Evolutionary conservation across 2,888 invertebrate species (phyloP).

Genomic region (Byasa hedistus): DNA sequence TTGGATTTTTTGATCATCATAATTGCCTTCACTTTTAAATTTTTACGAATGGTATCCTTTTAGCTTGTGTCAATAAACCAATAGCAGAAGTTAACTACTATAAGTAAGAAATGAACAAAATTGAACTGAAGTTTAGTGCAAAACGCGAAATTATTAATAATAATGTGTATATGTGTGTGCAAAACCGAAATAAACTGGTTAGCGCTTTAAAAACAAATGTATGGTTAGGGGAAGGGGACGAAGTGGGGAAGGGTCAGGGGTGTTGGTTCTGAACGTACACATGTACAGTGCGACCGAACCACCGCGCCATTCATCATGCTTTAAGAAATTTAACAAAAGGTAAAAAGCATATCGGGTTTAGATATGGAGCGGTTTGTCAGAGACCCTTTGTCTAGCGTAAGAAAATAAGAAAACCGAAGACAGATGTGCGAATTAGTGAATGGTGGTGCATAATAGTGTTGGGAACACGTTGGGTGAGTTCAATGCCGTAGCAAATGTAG

Average conservation of each 20-base stretch:
- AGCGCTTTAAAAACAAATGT: background rate
- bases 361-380: slow-evolving; percentile 25
- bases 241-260: no score
- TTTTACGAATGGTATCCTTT: no score
- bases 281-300: background rate
- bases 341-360: slow-evolving; percentile 27
- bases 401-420: slow-evolving; percentile 22
- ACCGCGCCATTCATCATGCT: slow-evolving; percentile 18
- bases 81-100: no score
- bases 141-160: background rate
- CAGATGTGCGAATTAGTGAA: slow-evolving; percentile 29
- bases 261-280: slow-evolving; percentile 3
- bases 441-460: slow-evolving; percentile 19
- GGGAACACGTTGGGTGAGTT: slow-evolving; percentile 23
- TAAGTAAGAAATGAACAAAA: no score
- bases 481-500: background rate
- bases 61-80: no score
- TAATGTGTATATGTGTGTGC: background rate
- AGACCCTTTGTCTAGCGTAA: slow-evolving; percentile 24
- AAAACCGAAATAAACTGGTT: background rate
- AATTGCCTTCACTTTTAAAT: no score
- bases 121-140: no score
- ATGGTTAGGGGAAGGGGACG: background rate
- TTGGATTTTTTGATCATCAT: no score
- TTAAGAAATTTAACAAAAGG: slow-evolving; percentile 21